Evolutionary conservation across 2,888 invertebrate genomes (phyloP), one percentile per base, ranked within the genome.

Genomic region (Amphiduros pacificus): DNA sequence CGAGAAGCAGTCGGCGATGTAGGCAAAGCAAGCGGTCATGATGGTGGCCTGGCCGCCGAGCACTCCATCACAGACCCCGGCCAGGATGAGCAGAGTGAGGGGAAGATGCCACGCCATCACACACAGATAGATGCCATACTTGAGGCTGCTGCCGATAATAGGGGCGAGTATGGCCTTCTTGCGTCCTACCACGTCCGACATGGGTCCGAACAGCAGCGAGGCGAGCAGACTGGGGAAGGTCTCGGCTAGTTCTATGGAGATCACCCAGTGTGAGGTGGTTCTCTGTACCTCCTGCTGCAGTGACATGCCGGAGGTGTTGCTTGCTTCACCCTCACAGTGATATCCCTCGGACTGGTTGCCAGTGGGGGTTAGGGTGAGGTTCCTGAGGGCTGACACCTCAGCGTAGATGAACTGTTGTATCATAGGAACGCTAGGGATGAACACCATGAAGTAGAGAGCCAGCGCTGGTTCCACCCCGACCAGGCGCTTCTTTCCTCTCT

Each of bases 391-490:
- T 36, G 36, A 40, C 40, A 40, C 28, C 2, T 40, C 17, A 24
- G 11, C 27, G 2, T 40, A 28, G 5, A 55, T 26, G 40, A n/a
- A 2, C 41, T 55, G 55, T 28, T 55, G 26, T 5, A 27, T 27
- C 9, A 55, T 36, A 1, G 44, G 44, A 1, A 2, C 24, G 1
- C 24, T 9, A 5, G 41, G n/a, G 3, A 41, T 26, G 11, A 41
- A 14, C 2, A 20, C 26, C 55, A 55, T 40, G 55, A 55, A 55
- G 28, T 26, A 55, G 3, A 41, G 14, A 22, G 40, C 14, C 1
- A 55, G 27, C 24, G 20, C 32, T 41, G 55, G 55, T 24, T 55
- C 55, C 11, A 55, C 55, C 6, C 40, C 41, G 3, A 55, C 32
- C 53, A 28, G 31, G 51, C 51, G 51, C 1, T n/a, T n/a, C n/a